Conservation (phyloP, 2,888 invertebrate genomes). For the Synergus laeviventris region DNA sequence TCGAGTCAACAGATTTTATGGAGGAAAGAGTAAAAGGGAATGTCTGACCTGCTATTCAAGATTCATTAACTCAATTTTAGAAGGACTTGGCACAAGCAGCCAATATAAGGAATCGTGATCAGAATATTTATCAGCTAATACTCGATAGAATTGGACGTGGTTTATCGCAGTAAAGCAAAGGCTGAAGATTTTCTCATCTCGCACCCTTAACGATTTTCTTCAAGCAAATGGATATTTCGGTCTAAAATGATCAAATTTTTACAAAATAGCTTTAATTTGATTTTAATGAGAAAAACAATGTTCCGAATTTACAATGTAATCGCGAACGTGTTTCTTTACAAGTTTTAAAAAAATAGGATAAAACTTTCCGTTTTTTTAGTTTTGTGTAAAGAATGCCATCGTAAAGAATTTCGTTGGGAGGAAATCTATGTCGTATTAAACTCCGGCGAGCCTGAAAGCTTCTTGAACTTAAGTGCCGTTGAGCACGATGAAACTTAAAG, state of each 20-base stretch:
- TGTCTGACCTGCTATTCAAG: slow-evolving; percentile 2
- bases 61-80: slow-evolving; percentile 22
- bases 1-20: slow-evolving; percentile 17
- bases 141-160: not conserved
- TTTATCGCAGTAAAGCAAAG: not conserved
- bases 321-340: no score
- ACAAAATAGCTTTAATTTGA: not conserved
- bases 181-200: not conserved
- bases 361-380: not conserved
- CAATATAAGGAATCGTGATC: slow-evolving; percentile 34
- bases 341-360: not conserved
- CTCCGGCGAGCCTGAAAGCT: not conserved
- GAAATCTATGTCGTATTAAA: not conserved
- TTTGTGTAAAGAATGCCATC: not conserved
- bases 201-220: not conserved
- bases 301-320: not conserved
- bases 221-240: no score
- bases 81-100: not conserved
- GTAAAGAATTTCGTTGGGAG: not conserved
- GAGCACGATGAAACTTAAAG: not conserved
- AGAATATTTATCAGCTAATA: slow-evolving; percentile 29
- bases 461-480: slow-evolving; percentile 4
- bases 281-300: not conserved
- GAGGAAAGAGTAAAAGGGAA: not conserved
- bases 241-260: not conserved